These are phyloP conservation scores for Drosophila saltans DNA, from an alignment of 1,140 invertebrate species.

Conservation along the genomic window DNA sequence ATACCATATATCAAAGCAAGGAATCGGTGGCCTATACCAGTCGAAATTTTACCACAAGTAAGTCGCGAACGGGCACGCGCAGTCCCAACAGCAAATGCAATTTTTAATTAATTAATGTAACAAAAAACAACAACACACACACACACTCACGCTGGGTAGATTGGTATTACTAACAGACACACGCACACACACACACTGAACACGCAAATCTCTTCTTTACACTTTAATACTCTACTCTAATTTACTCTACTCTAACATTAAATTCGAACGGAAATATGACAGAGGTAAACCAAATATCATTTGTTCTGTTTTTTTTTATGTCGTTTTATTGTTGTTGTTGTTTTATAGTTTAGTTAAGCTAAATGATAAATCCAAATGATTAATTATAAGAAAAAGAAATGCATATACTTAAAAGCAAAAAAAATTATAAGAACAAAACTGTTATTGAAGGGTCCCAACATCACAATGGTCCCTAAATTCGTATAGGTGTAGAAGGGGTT, in stretches of 20 bases:
- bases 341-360: conserved; percentile 7
- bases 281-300: background rate
- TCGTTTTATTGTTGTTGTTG: too few species aligned
- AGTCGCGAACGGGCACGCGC: conserved; percentile 82
- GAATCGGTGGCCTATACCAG: conserved; percentile 95
- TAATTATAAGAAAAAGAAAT: background rate
- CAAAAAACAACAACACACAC: conserved; percentile 13
- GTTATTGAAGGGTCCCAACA: background rate
- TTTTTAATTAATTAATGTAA: conserved; percentile 42
- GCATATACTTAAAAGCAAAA: background rate
- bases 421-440: background rate
- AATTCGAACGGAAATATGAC: conserved; percentile 6
- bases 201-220: background rate
- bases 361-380: background rate
- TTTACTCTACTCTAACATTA: conserved; percentile 5
- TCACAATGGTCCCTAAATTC: background rate
- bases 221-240: background rate
- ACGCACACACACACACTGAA: background rate
- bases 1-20: conserved; percentile 93
- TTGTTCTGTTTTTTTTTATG: background rate
- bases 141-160: background rate
- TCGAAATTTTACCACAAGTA: conserved; percentile 96
- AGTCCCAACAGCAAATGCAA: conserved; percentile 61
- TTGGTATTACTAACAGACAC: conserved; percentile 3
- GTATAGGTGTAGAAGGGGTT: background rate